phyloP scores from a whole-genome alignment of 2,113 vertebrate species.

The Speoplatyrhinus poulsoni region DNA sequence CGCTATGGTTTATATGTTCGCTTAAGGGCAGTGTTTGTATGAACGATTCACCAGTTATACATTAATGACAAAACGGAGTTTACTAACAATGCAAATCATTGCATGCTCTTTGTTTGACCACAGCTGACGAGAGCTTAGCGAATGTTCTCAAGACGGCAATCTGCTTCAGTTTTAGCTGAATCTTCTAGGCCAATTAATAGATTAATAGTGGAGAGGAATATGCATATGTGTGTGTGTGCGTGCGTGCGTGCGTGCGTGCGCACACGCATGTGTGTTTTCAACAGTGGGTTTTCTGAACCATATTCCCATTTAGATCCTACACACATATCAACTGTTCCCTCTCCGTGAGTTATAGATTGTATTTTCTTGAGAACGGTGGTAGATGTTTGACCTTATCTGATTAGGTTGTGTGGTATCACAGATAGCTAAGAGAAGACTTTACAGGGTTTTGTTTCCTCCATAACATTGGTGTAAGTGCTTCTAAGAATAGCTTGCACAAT shows the following conservation, averaged over 20 bases:
- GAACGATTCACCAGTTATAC: background rate
- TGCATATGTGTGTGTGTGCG: too few relatives aligned
- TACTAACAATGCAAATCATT: slow-evolving; percentile 24
- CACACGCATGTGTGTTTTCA: too few relatives aligned
- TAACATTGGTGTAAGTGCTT: slow-evolving; percentile 28
- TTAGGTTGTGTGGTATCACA: too few relatives aligned
- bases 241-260: too few relatives aligned
- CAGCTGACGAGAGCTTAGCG: background rate
- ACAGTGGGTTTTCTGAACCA: too few relatives aligned
- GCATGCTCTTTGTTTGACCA: background rate
- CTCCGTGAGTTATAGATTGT: too few relatives aligned
- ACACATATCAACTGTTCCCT: too few relatives aligned
- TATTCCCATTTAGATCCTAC: background rate
- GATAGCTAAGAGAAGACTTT: too few relatives aligned
- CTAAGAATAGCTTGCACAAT: slow-evolving; percentile 54
- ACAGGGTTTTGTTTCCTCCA: background rate
- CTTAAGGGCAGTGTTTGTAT: background rate
- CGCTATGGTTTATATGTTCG: too few relatives aligned
- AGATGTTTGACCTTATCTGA: too few relatives aligned
- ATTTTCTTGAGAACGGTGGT: too few relatives aligned
- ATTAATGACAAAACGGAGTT: background rate
- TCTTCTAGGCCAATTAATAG: background rate
- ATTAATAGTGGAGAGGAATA: background rate
- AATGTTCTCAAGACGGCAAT: background rate
- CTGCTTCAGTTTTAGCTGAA: background rate